These are phyloP conservation scores for Micromesistius poutassou DNA, from an alignment of 2,797 vertebrate species.

Conservation along the genomic window DNA sequence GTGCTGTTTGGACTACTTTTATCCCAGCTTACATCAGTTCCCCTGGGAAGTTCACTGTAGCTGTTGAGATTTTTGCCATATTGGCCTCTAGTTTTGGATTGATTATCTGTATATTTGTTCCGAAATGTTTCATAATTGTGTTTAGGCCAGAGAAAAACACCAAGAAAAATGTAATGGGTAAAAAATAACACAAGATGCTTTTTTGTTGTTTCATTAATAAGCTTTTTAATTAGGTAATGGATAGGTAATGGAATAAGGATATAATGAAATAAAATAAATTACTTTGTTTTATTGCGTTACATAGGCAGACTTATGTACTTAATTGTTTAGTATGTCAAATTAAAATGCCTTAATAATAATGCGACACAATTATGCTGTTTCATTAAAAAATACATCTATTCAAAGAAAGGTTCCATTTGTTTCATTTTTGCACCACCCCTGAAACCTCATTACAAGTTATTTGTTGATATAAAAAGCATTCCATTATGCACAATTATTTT, in stretches of 20 bases:
- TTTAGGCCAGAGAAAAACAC: slow-evolving; percentile 65
- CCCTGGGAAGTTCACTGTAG: slow-evolving; percentile 66
- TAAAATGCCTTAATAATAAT: not conserved
- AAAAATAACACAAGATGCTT: slow-evolving; percentile 17
- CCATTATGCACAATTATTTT: no score
- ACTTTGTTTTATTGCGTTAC: not conserved
- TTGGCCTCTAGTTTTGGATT: slow-evolving; percentile 67
- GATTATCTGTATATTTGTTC: slow-evolving; percentile 62
- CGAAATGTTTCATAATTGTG: slow-evolving; percentile 67
- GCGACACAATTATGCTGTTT: not conserved
- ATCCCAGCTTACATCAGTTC: slow-evolving; percentile 71
- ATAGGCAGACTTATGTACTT: not conserved
- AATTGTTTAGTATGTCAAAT: not conserved
- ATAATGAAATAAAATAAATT: not conserved
- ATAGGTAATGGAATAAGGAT: not conserved
- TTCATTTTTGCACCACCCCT: no score
- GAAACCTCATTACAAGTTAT: no score
- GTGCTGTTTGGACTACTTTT: slow-evolving; percentile 67
- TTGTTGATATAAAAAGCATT: no score
- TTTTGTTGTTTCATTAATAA: no score
- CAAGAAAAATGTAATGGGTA: slow-evolving; percentile 65
- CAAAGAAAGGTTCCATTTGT: no score
- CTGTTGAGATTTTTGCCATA: slow-evolving; percentile 71
- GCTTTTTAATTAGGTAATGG: not conserved
- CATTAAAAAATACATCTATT: no score